Evolutionary conservation across 2,113 vertebrate species (phyloP).

Genomic region (Argyrosomus japonicus): DNA sequence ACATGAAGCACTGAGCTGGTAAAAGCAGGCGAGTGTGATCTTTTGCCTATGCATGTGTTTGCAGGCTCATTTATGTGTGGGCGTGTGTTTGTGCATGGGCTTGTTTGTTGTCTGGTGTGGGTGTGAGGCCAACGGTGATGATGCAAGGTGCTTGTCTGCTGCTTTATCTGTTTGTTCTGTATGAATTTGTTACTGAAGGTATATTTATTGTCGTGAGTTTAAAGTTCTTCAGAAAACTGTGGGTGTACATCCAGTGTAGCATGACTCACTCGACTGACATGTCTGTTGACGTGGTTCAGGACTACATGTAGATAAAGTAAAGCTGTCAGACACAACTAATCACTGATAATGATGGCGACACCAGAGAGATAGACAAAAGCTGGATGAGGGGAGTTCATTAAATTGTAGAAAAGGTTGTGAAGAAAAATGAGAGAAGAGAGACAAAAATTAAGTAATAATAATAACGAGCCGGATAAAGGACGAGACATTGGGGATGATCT

Average conservation of each 20-base stretch:
- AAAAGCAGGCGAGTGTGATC: slow-evolving; percentile 11
- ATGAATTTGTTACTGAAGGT: background rate
- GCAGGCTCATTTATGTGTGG: slow-evolving; percentile 51
- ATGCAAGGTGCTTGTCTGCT: slow-evolving; percentile 20
- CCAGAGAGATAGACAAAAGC: slow-evolving; percentile 20
- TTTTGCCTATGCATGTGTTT: slow-evolving; percentile 52
- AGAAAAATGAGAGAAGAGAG: background rate
- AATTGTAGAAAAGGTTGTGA: slow-evolving; percentile 6
- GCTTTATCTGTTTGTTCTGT: background rate
- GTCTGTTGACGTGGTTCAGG: background rate
- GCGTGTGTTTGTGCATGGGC: slow-evolving; percentile 45
- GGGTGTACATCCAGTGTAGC: background rate
- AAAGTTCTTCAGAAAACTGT: background rate
- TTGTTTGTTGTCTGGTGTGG: slow-evolving; percentile 44
- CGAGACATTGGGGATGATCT: background rate
- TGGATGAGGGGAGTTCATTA: slow-evolving; percentile 1
- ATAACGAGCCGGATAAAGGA: slow-evolving; percentile 4
- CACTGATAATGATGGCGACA: slow-evolving; percentile 20
- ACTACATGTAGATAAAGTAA: slow-evolving; percentile 39
- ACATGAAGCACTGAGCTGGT: slow-evolving; percentile 13
- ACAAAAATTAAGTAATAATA: background rate
- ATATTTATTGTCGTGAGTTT: slow-evolving; percentile 2
- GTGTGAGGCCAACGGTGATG: slow-evolving; percentile 18
- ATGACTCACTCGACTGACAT: slow-evolving; percentile 15
- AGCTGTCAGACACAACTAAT: slow-evolving; percentile 13